Evolutionary conservation across 2,888 invertebrate species (phyloP).

Genomic region (Octonoba sinensis): DNA sequence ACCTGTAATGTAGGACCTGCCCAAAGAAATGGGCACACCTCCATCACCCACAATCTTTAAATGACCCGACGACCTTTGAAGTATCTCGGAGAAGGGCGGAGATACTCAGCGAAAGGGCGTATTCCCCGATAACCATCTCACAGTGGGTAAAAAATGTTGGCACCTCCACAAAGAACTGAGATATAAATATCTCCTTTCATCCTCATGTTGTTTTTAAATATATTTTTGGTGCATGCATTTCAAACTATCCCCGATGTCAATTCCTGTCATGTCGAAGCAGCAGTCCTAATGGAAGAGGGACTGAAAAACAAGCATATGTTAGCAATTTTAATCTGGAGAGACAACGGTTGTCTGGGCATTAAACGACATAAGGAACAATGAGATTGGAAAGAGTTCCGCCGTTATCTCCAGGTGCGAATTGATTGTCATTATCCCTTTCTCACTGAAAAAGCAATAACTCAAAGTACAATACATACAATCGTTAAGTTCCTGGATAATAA

Average conservation of each 20-base stretch:
- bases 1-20: constrained; percentile 20
- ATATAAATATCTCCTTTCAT: constrained; percentile 26
- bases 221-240: constrained; percentile 10
- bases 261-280: constrained; percentile 26
- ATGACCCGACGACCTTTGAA: constrained; percentile 43
- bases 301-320: constrained; percentile 31
- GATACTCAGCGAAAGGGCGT: constrained; percentile 30
- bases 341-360: constrained; percentile 9
- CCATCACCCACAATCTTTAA: constrained; percentile 30
- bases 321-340: constrained; percentile 34
- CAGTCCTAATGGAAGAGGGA: constrained; percentile 13
- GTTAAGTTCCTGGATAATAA: constrained; percentile 8
- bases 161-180: constrained; percentile 34
- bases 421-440: constrained; percentile 7
- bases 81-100: constrained; percentile 12
- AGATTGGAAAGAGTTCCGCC: constrained; percentile 5
- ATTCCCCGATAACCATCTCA: constrained; percentile 21
- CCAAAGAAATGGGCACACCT: constrained; percentile 41
- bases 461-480: constrained; percentile 23
- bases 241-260: constrained; percentile 13
- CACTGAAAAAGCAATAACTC: constrained; percentile 28
- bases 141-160: constrained; percentile 29
- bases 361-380: constrained; percentile 26
- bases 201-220: constrained; percentile 3
- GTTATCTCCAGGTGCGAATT: constrained; percentile 27